These are phyloP conservation scores for Anthonomus grandis DNA, from an alignment of 1,140 invertebrate species.

Conservation along the genomic window DNA sequence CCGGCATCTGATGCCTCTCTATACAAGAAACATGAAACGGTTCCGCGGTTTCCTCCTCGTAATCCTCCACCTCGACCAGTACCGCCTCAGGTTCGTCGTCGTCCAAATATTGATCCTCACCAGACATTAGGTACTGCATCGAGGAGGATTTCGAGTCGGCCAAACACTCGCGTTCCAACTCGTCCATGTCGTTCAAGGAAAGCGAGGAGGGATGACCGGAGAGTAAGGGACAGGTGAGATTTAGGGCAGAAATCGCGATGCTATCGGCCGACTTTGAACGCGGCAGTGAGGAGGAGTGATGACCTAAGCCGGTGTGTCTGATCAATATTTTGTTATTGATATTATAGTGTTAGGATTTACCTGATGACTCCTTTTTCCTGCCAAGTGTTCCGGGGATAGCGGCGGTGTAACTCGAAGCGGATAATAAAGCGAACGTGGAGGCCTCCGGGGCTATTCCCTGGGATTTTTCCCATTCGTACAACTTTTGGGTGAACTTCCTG, in stretches of 20 bases:
- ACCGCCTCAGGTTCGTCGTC: slow-evolving; percentile 60
- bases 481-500: slow-evolving; percentile 80
- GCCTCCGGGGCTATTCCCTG: slow-evolving; percentile 74
- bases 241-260: slow-evolving; percentile 49
- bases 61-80: slow-evolving; percentile 67
- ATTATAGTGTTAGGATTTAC: too few relatives aligned
- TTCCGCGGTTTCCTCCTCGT: slow-evolving; percentile 62
- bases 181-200: slow-evolving; percentile 67
- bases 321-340: too few relatives aligned
- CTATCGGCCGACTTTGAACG: slow-evolving; percentile 72
- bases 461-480: slow-evolving; percentile 89
- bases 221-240: slow-evolving; percentile 40
- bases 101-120: slow-evolving; percentile 4
- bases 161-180: slow-evolving; percentile 52
- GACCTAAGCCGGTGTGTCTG: too few relatives aligned
- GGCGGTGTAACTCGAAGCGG: slow-evolving; percentile 54
- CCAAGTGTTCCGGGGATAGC: slow-evolving; percentile 33
- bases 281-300: slow-evolving; percentile 26
- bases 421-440: slow-evolving; percentile 74
- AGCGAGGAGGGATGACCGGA: slow-evolving; percentile 67
- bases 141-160: slow-evolving; percentile 42
- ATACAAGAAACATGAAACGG: slow-evolving; percentile 61
- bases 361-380: too few relatives aligned
- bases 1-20: slow-evolving; percentile 61
- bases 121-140: slow-evolving; percentile 31